phyloP scores from a whole-genome alignment of 2,113 vertebrate species.

The Notarius quadriscutis region DNA sequence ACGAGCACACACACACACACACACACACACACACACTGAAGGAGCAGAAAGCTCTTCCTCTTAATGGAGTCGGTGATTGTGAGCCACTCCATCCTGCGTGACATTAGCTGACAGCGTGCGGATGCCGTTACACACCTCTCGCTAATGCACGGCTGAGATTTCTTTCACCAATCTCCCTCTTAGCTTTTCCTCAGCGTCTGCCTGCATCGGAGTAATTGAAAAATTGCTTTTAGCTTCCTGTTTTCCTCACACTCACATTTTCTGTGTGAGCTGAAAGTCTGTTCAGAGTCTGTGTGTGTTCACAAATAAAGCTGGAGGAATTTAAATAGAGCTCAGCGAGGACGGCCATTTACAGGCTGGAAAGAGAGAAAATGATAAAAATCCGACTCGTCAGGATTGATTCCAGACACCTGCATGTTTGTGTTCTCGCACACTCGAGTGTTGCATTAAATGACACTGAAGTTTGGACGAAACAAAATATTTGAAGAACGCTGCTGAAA shows the following conservation, averaged over 20 bases:
- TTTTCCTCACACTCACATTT: not conserved
- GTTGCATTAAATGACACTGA: not conserved
- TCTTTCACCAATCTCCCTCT: not conserved
- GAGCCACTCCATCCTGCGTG: slow-evolving; percentile 11
- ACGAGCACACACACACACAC: not conserved
- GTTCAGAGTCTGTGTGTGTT: not conserved
- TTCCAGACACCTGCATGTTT: not conserved
- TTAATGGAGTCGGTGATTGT: slow-evolving; percentile 10
- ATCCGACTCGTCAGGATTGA: not conserved
- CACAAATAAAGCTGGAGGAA: not conserved
- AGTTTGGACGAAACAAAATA: too few relatives aligned
- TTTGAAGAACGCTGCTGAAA: too few relatives aligned
- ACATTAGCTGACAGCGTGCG: slow-evolving; percentile 14
- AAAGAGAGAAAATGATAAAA: not conserved
- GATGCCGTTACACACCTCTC: slow-evolving; percentile 21
- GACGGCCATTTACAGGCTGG: not conserved
- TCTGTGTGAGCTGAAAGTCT: not conserved
- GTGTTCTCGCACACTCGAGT: not conserved
- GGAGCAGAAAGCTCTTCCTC: not conserved
- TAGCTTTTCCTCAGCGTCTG: not conserved
- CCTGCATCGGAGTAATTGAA: slow-evolving; percentile 4
- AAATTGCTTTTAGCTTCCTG: slow-evolving; percentile 7
- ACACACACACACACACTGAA: not conserved
- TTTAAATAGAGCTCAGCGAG: not conserved
- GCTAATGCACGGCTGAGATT: slow-evolving; percentile 5